Base-by-base conservation (phyloP, 2,888 invertebrate species). In the Lycocerus yunnanus region DNA sequence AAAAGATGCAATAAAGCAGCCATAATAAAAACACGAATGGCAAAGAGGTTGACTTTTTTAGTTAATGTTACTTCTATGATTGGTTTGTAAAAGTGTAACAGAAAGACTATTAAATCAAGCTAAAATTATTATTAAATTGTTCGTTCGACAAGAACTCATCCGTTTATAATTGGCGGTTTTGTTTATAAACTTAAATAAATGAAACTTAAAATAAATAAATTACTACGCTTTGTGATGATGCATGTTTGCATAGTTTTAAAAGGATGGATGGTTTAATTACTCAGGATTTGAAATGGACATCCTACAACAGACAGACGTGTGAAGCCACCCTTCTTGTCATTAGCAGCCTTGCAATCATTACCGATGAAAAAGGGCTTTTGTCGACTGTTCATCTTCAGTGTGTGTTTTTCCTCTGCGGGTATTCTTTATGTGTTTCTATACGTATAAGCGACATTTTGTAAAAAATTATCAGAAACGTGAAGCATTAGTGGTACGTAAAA, bases 331-430 rank as follows among this genome's bases (percentile, higher is more conserved):
- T 66, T 69, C 75, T 71, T 66, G 72, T 75, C 72, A 72, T 75
- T 75, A 75, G 70, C 69, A 75, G 67, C 67, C 66, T 43, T 60
- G 58, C 58, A 72, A 58, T 70, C 72, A 75, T 75, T 75, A 75
- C 60, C 69, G 66, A 66, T 71, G 68, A 68, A 67, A 71, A 71
- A 73, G 69, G 59, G 27, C 68, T 21, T 66, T 72, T 68, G 68
- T 69, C 67, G 72, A 70, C 61, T 63, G 72, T 66, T 72, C 75
- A 66, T 69, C 69, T 69, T 69, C 65, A 69, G 63, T 72, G 65
- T 72, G 65, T 69, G 67, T 73, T 66, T 73, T 72, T 65, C 13
- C 18, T 58, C 20, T 59, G 60, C 67, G 61, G 67, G 21, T 69
- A 71, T 71, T 71, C 71, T 71, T 71, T 71, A 71, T 71, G 59